phyloP scores from a whole-genome alignment of 2,797 vertebrate species.

The Emys orbicularis region DNA sequence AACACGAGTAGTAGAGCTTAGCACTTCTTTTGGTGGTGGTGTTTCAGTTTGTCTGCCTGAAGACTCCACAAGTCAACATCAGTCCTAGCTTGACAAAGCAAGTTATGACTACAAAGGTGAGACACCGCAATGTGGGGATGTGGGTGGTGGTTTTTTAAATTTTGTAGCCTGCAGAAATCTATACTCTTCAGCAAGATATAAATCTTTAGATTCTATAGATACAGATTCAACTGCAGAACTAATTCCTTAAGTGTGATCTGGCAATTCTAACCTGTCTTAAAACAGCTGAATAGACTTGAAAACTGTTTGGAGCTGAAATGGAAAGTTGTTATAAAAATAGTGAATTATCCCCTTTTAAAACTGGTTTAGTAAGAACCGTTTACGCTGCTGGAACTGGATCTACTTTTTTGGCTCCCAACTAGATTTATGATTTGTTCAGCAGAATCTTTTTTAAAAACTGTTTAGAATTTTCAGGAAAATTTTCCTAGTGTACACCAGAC shows the following conservation, averaged over 20 bases:
- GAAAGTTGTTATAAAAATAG: not conserved
- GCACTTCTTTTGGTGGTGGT: not conserved
- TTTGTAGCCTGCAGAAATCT: not conserved
- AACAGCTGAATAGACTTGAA: not conserved
- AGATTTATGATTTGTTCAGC: not conserved
- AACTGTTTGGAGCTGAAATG: not conserved
- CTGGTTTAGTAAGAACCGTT: not conserved
- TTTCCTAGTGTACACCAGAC: not conserved
- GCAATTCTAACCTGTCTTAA: not conserved
- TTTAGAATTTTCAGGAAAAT: not conserved
- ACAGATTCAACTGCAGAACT: not conserved
- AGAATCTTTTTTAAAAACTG: not conserved
- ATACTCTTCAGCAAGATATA: not conserved
- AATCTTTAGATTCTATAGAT: not conserved
- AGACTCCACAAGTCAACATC: not conserved
- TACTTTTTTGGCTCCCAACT: not conserved
- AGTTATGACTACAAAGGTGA: not conserved
- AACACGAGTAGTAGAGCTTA: rapidly evolving
- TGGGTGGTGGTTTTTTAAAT: not conserved
- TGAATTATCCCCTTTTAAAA: not conserved
- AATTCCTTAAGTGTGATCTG: not conserved
- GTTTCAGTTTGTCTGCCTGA: not conserved
- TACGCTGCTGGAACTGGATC: not conserved
- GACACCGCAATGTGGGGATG: not conserved
- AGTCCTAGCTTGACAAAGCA: not conserved